Evolutionary conservation across 2,113 vertebrate genomes (phyloP), one percentile per base, ranked within the genome.

Genomic region (Poeciliopsis retropinna): DNA sequence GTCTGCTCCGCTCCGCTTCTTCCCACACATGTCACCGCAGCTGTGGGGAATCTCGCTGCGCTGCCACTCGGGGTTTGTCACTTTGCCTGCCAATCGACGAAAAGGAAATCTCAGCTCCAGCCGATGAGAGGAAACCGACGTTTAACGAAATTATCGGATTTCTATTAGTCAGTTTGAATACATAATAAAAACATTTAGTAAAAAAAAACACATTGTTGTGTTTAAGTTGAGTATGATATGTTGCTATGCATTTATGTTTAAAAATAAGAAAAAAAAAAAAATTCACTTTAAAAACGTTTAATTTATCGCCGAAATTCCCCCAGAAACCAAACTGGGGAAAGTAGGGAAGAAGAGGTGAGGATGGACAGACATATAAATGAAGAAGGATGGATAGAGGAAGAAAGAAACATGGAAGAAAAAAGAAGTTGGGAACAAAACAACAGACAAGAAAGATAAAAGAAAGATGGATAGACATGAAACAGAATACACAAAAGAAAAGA

Each of bases 21-120:
- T 99, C 79, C 97, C 96, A 93, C 98, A 99, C 87, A 99, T 95
- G 37, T 99, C 97, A 57, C 98, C 98, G 91, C 98, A 99, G 92
- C 98, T 99, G 92, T 99, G 98, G 32, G 98, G 98, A 86, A 99
- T 99, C 95, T 99, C 98, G 85, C 94, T 97, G 90, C 96, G 96
- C 84, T 96, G 98, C 96, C 96, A 99, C 90, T 99, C 98, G 2
- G 98, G 98, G 90, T 99, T 98, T 37, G 96, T 96, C 70, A 97
- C 96, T 81, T 98, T 98, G 68, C 96, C 98, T 99, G 92, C 80
- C 32, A 64, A 64, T 65, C 47, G 79, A 60, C 7, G 25, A 44
- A 62, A 13, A 30, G 14, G 12, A n/a, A n/a, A 0, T 4, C 11
- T 22, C 47, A 4, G 32, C 6, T 31, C 8, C 37, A 39, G 27